Percentiles rank a stretch among this genome's conserved stretches.
Evolutionary conservation across 2,797 vertebrate genomes (phyloP).

Genomic region (Spinus olivaceus): DNA sequence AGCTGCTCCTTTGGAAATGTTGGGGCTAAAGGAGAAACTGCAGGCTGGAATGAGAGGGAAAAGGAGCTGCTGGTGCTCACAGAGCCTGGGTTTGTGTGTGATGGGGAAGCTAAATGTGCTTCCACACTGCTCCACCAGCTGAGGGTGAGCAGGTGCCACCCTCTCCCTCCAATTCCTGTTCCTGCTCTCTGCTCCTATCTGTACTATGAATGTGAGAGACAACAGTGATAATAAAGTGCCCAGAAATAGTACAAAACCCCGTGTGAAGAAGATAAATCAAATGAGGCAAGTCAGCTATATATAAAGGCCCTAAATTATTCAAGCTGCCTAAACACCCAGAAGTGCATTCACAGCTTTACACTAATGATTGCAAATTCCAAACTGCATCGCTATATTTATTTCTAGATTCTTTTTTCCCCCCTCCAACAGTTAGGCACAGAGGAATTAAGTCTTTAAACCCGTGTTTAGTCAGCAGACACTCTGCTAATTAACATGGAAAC

Average conservation of each 20-base stretch:
- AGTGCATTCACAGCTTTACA: slow-evolving; percentile 40
- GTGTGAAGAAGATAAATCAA: slow-evolving; percentile 45
- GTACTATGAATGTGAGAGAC: background rate
- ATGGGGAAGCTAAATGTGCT: slow-evolving; percentile 1
- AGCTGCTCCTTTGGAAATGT: too few relatives aligned
- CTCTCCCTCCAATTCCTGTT: background rate
- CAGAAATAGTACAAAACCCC: slow-evolving; percentile 46
- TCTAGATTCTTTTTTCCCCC: background rate
- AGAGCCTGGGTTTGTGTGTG: background rate
- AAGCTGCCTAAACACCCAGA: slow-evolving; percentile 59
- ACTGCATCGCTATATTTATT: background rate
- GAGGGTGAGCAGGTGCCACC: slow-evolving; percentile 22
- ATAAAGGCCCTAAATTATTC: slow-evolving; percentile 59
- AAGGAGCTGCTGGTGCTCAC: background rate
- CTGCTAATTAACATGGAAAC: slow-evolving; percentile 51
- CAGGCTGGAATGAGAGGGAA: too few relatives aligned
- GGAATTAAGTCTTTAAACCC: slow-evolving; percentile 44
- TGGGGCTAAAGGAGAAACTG: too few relatives aligned
- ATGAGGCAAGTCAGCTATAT: slow-evolving; percentile 58
- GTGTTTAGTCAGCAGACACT: slow-evolving; percentile 35
- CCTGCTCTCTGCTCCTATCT: background rate
- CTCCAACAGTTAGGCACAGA: background rate
- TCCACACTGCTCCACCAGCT: background rate
- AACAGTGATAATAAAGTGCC: slow-evolving; percentile 31
- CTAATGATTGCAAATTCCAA: slow-evolving; percentile 52